phyloP scores from a whole-genome alignment of 2,888 invertebrate species.

The Erebia aethiops region DNA sequence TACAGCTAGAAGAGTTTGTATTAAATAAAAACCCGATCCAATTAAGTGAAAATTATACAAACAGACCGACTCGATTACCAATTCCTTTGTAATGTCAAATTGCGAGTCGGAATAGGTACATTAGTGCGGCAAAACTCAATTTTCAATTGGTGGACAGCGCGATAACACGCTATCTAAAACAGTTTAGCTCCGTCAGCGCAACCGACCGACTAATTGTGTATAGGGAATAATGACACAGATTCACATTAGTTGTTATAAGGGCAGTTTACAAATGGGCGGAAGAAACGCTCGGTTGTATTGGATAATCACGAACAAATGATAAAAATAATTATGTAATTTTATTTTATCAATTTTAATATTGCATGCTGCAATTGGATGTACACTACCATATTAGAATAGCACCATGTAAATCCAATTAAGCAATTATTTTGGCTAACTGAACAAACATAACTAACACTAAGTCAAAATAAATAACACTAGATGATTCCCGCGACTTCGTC shows the following conservation, averaged over 20 bases:
- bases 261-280: not conserved
- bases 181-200: slow-evolving; percentile 32
- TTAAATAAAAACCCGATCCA: not conserved
- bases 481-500: no score
- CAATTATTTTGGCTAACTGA: no score
- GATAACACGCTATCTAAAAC: slow-evolving; percentile 33
- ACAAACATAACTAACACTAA: no score
- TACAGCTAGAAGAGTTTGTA: not conserved
- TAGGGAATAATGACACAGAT: slow-evolving; percentile 24
- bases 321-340: no score
- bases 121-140: slow-evolving; percentile 26
- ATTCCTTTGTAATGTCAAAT: slow-evolving; percentile 25
- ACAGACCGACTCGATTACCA: slow-evolving; percentile 15
- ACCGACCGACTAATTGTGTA: slow-evolving; percentile 25
- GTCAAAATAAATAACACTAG: no score
- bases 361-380: no score
- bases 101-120: slow-evolving; percentile 8
- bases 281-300: not conserved
- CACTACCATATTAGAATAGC: no score
- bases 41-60: slow-evolving; percentile 9
- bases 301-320: no score
- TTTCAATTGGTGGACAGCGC: slow-evolving; percentile 28
- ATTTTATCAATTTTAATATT: no score
- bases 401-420: no score
- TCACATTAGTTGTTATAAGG: slow-evolving; percentile 19